These are phyloP conservation scores for Himalopsyche kuldschensis DNA, from an alignment of 2,888 invertebrate species.

Conservation along the genomic window DNA sequence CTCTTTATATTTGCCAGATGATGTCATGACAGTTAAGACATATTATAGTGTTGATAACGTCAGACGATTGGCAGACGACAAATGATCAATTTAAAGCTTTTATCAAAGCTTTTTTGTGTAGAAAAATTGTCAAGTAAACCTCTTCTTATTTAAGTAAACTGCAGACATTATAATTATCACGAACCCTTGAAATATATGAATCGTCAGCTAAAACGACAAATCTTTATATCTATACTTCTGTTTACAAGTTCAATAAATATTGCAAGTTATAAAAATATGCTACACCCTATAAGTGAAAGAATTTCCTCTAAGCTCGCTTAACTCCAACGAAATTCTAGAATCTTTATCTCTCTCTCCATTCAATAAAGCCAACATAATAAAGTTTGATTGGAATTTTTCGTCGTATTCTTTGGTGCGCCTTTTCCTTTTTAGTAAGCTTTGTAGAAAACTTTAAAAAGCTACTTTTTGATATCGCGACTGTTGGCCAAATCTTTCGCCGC, in stretches of 20 bases:
- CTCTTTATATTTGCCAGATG: too few species aligned
- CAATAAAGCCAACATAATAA: slow-evolving; percentile 35
- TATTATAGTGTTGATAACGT: too few species aligned
- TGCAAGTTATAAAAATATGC: background rate
- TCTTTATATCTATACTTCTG: background rate
- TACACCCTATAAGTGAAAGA: background rate
- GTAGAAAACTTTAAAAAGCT: background rate
- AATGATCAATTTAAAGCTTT: too few species aligned
- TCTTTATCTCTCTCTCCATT: slow-evolving; percentile 20
- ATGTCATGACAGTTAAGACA: too few species aligned
- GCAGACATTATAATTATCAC: too few species aligned
- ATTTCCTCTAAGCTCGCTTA: background rate
- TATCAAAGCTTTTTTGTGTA: too few species aligned
- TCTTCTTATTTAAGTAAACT: too few species aligned
- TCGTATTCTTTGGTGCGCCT: slow-evolving; percentile 18
- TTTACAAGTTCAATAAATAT: background rate
- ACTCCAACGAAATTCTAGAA: background rate
- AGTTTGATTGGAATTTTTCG: slow-evolving; percentile 37
- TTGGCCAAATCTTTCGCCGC: background rate
- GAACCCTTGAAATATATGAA: background rate
- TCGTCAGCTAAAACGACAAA: background rate
- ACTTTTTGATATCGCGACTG: background rate
- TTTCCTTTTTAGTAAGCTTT: background rate
- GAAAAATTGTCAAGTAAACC: too few species aligned
- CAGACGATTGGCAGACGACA: too few species aligned